phyloP scores from a whole-genome alignment of 2,888 invertebrate species.

The Ennomos fuscantarius region DNA sequence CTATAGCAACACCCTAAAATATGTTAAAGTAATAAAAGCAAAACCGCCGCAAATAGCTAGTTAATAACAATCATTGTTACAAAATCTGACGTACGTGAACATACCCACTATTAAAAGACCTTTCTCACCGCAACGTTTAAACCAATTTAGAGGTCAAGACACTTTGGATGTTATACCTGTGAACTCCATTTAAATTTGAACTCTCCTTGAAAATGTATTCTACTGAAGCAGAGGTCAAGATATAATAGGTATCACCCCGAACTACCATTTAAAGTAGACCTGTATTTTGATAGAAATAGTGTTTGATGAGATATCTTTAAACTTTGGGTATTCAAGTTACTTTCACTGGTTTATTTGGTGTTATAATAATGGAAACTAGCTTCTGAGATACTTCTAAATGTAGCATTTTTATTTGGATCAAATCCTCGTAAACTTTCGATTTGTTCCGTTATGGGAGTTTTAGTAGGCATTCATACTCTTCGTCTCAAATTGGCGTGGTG shows the following conservation, averaged over 20 bases:
- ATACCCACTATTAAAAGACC: background rate
- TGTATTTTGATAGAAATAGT: background rate
- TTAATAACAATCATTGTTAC: constrained; percentile 12
- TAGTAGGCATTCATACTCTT: too few species aligned
- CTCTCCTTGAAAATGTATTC: constrained; percentile 1
- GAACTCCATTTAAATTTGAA: constrained; percentile 7
- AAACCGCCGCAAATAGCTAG: background rate
- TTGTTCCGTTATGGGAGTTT: too few species aligned
- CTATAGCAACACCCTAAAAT: too few species aligned
- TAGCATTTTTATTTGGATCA: background rate
- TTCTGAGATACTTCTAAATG: constrained; percentile 2
- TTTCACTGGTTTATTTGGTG: constrained; percentile 28
- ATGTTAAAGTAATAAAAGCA: background rate
- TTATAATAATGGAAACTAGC: constrained; percentile 15
- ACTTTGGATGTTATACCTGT: background rate
- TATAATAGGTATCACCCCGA: constrained; percentile 6
- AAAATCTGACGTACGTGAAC: constrained; percentile 7
- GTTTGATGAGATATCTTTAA: background rate
- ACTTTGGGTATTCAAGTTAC: constrained; percentile 2
- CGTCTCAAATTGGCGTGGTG: too few species aligned
- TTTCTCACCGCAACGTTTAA: background rate
- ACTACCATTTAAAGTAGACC: constrained; percentile 11
- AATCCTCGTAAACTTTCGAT: too few species aligned
- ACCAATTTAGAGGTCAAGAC: constrained; percentile 7
- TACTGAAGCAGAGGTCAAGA: constrained; percentile 14